A percentile compares a stretch with the other conserved stretches of the same genome.
These are phyloP conservation scores for Saguinus midas DNA, from an alignment of 2,113 vertebrate genomes.

Conservation along the genomic window DNA sequence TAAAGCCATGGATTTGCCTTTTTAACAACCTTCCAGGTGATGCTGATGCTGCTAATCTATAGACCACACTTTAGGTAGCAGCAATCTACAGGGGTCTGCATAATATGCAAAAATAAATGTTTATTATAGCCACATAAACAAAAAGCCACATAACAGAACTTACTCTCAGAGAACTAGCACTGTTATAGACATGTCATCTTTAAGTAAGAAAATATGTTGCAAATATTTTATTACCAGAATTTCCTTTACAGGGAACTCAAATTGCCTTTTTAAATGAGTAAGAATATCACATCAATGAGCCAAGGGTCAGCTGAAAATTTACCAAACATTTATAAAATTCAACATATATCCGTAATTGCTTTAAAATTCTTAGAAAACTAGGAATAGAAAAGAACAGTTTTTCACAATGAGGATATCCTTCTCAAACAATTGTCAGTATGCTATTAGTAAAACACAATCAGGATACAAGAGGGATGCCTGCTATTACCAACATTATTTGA, in stretches of 20 bases:
- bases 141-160: neutral
- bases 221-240: neutral
- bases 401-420: neutral
- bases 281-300: neutral
- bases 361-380: neutral
- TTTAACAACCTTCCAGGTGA: neutral
- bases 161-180: neutral
- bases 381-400: neutral
- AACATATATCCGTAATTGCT: neutral
- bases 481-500: neutral
- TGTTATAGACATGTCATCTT: neutral
- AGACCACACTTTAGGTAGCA: neutral
- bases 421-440: neutral
- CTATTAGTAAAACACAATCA: neutral
- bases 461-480: neutral
- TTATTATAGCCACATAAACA: neutral
- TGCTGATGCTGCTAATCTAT: neutral
- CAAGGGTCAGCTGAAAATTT: neutral
- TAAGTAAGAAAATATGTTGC: neutral
- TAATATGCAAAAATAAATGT: neutral
- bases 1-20: neutral
- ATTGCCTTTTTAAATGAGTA: neutral
- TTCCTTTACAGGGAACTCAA: neutral
- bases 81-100: neutral
- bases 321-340: slow-evolving; percentile 16